Conservation (phyloP, 2,797 vertebrate species). For the Micropoecilia bifurca region DNA sequence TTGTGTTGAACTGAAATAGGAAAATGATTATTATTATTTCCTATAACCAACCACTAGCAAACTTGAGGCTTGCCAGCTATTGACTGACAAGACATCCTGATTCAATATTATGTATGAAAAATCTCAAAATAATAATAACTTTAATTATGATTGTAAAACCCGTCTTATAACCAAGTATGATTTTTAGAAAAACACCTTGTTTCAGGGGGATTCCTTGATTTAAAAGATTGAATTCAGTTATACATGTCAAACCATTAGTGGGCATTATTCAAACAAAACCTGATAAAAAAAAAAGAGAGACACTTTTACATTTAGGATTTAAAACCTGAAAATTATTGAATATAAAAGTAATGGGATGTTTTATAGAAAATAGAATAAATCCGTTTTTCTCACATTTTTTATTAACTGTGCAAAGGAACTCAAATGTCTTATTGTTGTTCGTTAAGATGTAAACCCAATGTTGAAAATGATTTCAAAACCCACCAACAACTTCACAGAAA, state of each 20-base stretch:
- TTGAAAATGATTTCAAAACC: neutral
- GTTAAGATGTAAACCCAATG: neutral
- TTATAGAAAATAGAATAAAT: neutral
- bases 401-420: neutral
- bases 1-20: neutral
- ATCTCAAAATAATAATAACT: neutral
- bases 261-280: neutral
- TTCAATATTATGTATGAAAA: neutral
- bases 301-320: neutral
- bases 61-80: neutral
- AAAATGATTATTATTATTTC: neutral
- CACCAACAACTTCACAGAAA: neutral
- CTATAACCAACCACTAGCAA: neutral
- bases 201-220: neutral
- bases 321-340: neutral
- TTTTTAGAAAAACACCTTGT: neutral
- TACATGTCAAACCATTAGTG: neutral
- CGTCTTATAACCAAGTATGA: neutral
- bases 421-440: neutral
- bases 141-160: neutral
- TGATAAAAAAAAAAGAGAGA: neutral
- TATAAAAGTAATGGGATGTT: neutral
- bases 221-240: neutral
- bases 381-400: neutral
- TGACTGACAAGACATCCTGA: neutral